Conservation (phyloP, 2,113 vertebrate species). For the Albula glossodonta region DNA sequence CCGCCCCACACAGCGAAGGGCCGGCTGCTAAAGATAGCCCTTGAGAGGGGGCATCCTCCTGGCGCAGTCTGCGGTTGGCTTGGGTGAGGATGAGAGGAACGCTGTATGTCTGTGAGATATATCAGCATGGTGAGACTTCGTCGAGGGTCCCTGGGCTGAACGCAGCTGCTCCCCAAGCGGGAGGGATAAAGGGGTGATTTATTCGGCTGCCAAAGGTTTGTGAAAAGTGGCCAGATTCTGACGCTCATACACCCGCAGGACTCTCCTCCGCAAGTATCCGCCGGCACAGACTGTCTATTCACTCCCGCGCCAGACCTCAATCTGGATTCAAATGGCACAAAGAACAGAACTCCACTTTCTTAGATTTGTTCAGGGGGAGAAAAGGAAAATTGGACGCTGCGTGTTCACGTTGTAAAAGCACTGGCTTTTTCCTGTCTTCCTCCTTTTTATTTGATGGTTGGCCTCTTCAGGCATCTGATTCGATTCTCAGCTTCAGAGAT, state of each 20-base stretch:
- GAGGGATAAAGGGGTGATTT: conserved; percentile 41
- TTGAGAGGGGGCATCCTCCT: neutral
- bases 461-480: neutral
- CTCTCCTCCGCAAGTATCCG: conserved; percentile 17
- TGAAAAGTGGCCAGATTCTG: conserved; percentile 29
- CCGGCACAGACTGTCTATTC: conserved; percentile 31
- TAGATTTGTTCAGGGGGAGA: conserved; percentile 13
- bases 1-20: conserved; percentile 27
- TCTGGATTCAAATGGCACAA: conserved; percentile 23
- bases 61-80: neutral
- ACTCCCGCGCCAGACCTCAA: conserved; percentile 19
- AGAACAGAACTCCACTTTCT: conserved; percentile 35
- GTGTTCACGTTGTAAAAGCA: neutral
- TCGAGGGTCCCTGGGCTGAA: conserved; percentile 11
- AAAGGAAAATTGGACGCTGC: neutral
- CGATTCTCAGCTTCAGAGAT: neutral
- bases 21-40: conserved; percentile 25
- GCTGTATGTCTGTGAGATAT: conserved; percentile 44
- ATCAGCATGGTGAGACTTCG: conserved; percentile 38
- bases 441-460: neutral
- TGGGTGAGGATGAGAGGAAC: conserved; percentile 52
- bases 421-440: neutral
- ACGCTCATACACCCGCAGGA: conserved; percentile 20
- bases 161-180: conserved; percentile 28
- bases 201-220: conserved; percentile 33